Evolutionary conservation across 2,797 vertebrate genomes (phyloP).

Genomic region (Microhierax caerulescens): DNA sequence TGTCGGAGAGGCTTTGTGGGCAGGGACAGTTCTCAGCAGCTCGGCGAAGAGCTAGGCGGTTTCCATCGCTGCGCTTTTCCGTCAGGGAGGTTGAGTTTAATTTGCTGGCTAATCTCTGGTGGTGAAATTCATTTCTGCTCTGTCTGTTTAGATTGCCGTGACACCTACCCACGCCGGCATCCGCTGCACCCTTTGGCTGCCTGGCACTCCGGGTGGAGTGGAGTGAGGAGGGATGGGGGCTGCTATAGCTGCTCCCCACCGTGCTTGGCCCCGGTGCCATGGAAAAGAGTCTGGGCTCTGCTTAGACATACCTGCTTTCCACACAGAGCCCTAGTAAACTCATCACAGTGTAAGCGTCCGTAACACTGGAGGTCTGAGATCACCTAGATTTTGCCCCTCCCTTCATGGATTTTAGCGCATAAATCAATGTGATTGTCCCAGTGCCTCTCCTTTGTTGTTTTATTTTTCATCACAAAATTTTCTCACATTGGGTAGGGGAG

Average conservation of each 20-base stretch:
- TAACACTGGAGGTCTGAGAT: background rate
- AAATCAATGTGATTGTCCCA: background rate
- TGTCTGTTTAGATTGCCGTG: slow-evolving; percentile 23
- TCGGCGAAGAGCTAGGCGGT: rapidly evolving
- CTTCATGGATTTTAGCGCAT: background rate
- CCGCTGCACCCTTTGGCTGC: background rate
- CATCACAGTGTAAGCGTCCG: background rate
- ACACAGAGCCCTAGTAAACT: background rate
- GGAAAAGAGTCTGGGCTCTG: background rate
- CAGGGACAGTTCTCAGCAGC: background rate
- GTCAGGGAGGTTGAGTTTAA: background rate
- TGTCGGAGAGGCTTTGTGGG: background rate
- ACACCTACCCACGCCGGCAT: background rate
- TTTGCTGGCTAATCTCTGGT: slow-evolving; percentile 41
- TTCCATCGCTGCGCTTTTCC: background rate
- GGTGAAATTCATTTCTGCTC: slow-evolving; percentile 37
- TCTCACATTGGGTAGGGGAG: background rate
- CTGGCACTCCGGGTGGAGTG: background rate
- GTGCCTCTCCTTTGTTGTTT: background rate
- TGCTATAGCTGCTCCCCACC: background rate
- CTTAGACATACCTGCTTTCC: background rate
- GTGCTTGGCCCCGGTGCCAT: rapidly evolving
- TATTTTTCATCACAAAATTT: background rate
- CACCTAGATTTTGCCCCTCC: background rate
- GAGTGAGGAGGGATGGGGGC: background rate